Evolutionary conservation across 2,888 invertebrate species (phyloP), one percentile per base, ranked within the genome.

Genomic region (Acleris holmiana): DNA sequence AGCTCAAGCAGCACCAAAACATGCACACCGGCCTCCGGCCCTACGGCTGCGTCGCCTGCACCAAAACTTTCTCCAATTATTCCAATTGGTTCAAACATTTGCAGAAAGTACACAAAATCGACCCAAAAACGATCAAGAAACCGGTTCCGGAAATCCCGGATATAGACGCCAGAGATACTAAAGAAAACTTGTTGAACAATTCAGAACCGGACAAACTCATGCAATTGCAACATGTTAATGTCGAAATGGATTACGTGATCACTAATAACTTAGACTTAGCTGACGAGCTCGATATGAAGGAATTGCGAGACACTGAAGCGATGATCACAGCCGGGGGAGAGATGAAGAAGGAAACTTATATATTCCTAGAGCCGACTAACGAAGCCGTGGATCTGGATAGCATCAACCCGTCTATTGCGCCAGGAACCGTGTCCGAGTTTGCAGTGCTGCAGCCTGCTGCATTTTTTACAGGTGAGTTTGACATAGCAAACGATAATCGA

Each of bases 1-100:
- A 81, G 7, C 69, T 93, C 6, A 74, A 89, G 75, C 93, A 94
- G 77, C 94, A 95, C 73, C 79, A 93, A 63, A 94, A 94, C 73
- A 88, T 93, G 13, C 94, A 95, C 75, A 93, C 93, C 0, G 94
- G 94, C 2, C 83, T 84, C 53, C 86, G 90, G 49, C 94, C 94
- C 0, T 94, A 91, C 80, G 87, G 88, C 50, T 95, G 95, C 77
- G 86, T 88, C 23, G 86, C 86, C 59, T 95, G 94, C 74, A 86
- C 91, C 21, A 93, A 93, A 57, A 84, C 90, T 0, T 94, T 94
- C 75, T 91, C 93, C 41, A 91, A 88, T 72, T 90, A 93, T 67
- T 93, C 94, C 2, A 94, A 94, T 76, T 94, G 93, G 87, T 78
- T 85, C 68, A 95, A 94, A 75, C 95, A 95, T 73, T 84, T 93